Base-by-base conservation (phyloP, 2,888 invertebrate genomes). In the Crocallis elinguaria region DNA sequence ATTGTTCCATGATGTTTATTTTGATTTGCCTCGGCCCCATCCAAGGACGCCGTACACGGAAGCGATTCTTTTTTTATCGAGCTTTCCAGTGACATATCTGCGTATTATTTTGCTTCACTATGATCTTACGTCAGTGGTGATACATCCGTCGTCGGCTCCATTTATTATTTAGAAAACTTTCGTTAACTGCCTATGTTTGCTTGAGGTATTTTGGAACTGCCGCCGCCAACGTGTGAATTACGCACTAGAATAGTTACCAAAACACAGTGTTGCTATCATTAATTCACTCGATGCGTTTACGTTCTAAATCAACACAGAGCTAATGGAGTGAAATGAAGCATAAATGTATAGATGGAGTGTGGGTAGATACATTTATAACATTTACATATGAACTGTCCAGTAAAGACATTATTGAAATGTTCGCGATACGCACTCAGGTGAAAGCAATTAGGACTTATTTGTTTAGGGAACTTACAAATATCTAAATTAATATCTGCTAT, bases 101-200 rank as follows among this genome's bases (percentile, higher is more conserved):
- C 69, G 72, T 75, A 76, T 74, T 73, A 77, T 77, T 79, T 71
- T 53, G 65, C 65, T 32, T 32, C 49, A 16, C 49, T 69, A 60
- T 62, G 52, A 67, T 68, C 59, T 76, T 72, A 68, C 81, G 79
- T 76, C 84, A 84, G 78, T 76, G 74, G 74, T 75, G 54, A 77
- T 77, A 78, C 76, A 81, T 86, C 84, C 79, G 80, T 84, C 83
- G 73, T 74, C 77, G 56, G 51, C 33, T 54, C 62, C 73, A 84
- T 85, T 82, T 84, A 77, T 84, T 87, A 87, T 86, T 84, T 77
- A 69, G 82, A 79, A 86, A 82, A 81, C 76, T 84, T 77, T 69
- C 66, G 75, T 69, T 69, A 75, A 74, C 71, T 62, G 63, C 67
- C 71, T 71, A 61, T 80, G 79, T 79, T 81, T 78, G 74, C 57